Base-by-base conservation (phyloP, 2,113 vertebrate genomes). In the Anser cygnoides region DNA sequence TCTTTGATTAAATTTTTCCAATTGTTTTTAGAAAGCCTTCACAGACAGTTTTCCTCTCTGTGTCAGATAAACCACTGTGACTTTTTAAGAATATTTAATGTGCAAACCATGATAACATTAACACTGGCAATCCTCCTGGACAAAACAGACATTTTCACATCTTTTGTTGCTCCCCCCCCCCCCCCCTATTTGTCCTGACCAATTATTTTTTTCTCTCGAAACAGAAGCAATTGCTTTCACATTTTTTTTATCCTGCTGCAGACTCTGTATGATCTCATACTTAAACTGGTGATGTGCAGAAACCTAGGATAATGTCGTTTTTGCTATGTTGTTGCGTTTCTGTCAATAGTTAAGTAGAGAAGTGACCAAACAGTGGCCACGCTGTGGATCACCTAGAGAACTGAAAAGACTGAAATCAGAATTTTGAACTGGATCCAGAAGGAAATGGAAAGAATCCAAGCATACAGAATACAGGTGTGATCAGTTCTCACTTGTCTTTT, bases 1-100 rank as follows among this genome's bases (percentile, higher is more conserved):
- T 83, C 62, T 75, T 91, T 94, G 89, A 96, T 96, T 96, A 73
- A 96, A 46, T 82, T 97, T 86, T 89, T 62, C 83, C 66, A 54
- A 72, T 89, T 82, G 62, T 55, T 94, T 96, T 91, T n/a, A 87
- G 49, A 86, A 94, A 95, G 52, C 44, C 63, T 89, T 85, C 80
- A 65, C 35, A 92, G 63, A 77, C n/a, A 85, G 29, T 57, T 72
- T 89, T 88, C 54, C 63, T 55, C 55, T 33, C 70, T 92, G 14
- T 54, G 29, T 70, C 72, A 49, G 25, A 91, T 0, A 3, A 43
- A 57, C 7, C 19, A 52, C 11, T 16, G 73, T 11, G n/a, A 63
- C 13, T 86, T 90, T 73, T 73, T 3, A 68, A 76, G 63, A 87
- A 31, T 71, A 84, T 87, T 67, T 90, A 76, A 73, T 49, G 74